Conservation (phyloP, 2,113 vertebrate species). For the Pollimyrus isidori region DNA sequence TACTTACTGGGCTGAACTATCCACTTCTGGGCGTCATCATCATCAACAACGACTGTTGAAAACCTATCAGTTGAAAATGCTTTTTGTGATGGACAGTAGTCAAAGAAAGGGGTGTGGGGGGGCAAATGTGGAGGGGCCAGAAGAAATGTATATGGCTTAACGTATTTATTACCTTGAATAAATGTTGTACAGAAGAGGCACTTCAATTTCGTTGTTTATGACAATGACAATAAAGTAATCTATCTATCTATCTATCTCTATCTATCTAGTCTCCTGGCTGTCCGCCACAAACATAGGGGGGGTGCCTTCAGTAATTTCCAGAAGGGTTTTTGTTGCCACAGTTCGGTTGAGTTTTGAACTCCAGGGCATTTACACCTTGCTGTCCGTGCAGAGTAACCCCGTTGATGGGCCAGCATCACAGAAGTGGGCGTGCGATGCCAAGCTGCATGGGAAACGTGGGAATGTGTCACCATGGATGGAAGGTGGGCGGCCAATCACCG, state of each 20-base stretch:
- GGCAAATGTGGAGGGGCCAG: no score
- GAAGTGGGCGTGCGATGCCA: neutral
- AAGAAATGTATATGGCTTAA: no score
- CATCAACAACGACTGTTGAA: neutral
- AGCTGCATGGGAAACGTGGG: neutral
- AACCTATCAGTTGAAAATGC: neutral
- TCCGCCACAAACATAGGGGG: neutral
- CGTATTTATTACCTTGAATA: no score
- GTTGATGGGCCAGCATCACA: neutral
- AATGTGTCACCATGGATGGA: neutral
- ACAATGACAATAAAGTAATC: no score
- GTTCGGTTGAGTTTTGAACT: neutral
- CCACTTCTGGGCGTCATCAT: neutral
- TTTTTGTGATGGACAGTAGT: neutral
- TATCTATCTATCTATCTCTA: no score
- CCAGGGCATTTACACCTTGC: neutral
- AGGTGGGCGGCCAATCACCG: neutral
- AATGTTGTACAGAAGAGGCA: no score
- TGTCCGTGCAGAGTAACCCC: neutral
- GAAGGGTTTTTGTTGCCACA: neutral
- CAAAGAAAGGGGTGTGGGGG: no score
- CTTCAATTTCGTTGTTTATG: no score
- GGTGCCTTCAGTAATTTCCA: neutral
- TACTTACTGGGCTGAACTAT: neutral
- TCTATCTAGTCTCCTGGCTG: neutral